Evolutionary conservation across 2,113 vertebrate genomes (phyloP), one percentile per base, ranked within the genome.

Genomic region (Gobio gobio): DNA sequence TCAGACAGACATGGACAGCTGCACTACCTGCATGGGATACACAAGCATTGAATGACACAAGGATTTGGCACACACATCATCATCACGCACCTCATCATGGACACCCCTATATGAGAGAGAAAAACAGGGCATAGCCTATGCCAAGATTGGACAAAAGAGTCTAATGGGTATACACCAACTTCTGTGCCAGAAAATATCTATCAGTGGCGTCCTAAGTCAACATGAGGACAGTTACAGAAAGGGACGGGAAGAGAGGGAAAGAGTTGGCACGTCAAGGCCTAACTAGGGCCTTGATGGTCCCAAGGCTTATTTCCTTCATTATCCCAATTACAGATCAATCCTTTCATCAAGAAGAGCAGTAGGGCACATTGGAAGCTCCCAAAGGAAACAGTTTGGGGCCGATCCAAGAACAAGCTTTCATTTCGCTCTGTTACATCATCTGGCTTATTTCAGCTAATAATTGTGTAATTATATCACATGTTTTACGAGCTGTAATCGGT

Each of bases 401-500:
- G 10, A 43, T 78, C 85, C 83, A 83, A 70, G 78, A 82, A 87
- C 79, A 89, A 81, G 86, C 88, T 85, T 79, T 78, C 82, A 85
- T 72, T 64, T 68, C 4, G 24, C 26, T 20, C 47, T n/a, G 56
- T 82, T 85, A 56, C 83, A 87, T 87, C 82, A 84, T 82, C 74
- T 20, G n/a, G 33, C 85, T 73, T 78, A 83, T 73, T 80, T 86
- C 74, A 83, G 78, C 58, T 64, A 76, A 88, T 89, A 75, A 88
- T 68, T 58, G 51, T 36, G 75, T 85, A 83, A 87, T 78, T 40
- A n/a, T 64, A 85, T 76, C 85, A 80, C 70, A 87, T 86, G 87
- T 87, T 77, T 84, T 64, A 61, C 26, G 33, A 45, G 40, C 29
- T 51, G 43, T 73, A 76, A 85, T 75, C 70, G 64, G n/a, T 14